phyloP scores from a whole-genome alignment of 2,113 vertebrate genomes.

The Phoxinus phoxinus region DNA sequence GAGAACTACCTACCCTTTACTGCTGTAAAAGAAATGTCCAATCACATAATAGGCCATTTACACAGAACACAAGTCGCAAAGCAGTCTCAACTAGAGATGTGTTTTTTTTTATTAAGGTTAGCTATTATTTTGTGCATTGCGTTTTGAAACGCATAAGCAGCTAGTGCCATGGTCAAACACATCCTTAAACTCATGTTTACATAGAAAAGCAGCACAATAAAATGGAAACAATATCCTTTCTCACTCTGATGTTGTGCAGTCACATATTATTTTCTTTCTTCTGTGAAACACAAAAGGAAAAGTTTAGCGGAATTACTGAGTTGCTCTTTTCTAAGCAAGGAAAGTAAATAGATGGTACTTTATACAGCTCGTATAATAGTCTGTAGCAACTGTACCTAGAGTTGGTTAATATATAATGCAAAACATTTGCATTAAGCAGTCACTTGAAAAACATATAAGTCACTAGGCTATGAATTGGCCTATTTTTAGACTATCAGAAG shows the following conservation, averaged over 20 bases:
- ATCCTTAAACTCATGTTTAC: not conserved
- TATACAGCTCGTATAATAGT: too few relatives aligned
- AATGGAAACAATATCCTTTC: not conserved
- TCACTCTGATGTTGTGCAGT: not conserved
- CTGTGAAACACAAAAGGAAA: not conserved
- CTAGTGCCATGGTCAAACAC: not conserved
- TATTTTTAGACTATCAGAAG: constrained; percentile 30
- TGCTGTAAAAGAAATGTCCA: not conserved
- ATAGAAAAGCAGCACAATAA: not conserved
- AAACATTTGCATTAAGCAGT: not conserved
- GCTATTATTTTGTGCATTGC: too few relatives aligned
- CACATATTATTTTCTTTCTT: not conserved
- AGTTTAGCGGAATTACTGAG: not conserved
- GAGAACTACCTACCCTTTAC: not conserved
- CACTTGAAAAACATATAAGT: not conserved
- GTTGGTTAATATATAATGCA: not conserved
- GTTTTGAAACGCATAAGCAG: not conserved
- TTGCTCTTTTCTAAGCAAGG: not conserved
- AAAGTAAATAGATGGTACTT: too few relatives aligned
- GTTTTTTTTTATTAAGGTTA: not conserved
- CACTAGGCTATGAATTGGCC: not conserved
- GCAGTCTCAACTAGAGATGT: not conserved
- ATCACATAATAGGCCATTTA: not conserved
- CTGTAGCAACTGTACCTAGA: not conserved
- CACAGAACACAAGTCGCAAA: not conserved